phyloP scores from a whole-genome alignment of 2,797 vertebrate genomes.

The Spinus olivaceus region DNA sequence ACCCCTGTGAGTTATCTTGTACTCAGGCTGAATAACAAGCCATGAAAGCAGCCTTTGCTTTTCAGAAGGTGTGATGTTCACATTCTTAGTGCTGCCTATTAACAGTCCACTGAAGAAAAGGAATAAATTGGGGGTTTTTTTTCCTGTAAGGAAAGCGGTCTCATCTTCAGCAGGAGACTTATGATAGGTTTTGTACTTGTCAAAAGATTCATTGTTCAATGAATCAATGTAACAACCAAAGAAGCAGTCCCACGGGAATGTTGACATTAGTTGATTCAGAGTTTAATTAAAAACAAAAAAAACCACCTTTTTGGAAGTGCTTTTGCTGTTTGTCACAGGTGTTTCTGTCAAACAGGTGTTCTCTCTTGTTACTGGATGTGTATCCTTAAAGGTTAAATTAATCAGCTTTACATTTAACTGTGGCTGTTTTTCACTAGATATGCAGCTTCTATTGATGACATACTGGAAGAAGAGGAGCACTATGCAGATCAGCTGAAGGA shows the following conservation, averaged over 20 bases:
- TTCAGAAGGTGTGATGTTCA: background rate
- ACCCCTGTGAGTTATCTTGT: background rate
- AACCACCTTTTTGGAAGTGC: background rate
- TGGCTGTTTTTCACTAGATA: constrained; percentile 75
- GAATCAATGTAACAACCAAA: background rate
- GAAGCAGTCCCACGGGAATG: background rate
- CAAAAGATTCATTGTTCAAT: background rate
- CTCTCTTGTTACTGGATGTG: background rate
- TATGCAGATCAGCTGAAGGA: constrained; percentile 97
- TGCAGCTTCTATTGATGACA: constrained; percentile 93
- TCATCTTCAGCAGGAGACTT: background rate
- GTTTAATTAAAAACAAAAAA: background rate
- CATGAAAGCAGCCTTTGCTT: background rate
- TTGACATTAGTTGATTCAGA: background rate
- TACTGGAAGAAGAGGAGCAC: constrained; percentile 95
- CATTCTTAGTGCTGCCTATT: background rate
- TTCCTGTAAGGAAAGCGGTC: background rate
- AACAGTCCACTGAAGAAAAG: background rate
- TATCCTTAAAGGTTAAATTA: background rate
- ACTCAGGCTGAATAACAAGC: background rate
- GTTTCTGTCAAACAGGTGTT: background rate
- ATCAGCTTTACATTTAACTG: background rate
- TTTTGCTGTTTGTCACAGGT: background rate
- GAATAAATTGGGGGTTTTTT: background rate
- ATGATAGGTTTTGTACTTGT: background rate